phyloP scores from a whole-genome alignment of 2,113 vertebrate species.

The Amblyornis subalaris region DNA sequence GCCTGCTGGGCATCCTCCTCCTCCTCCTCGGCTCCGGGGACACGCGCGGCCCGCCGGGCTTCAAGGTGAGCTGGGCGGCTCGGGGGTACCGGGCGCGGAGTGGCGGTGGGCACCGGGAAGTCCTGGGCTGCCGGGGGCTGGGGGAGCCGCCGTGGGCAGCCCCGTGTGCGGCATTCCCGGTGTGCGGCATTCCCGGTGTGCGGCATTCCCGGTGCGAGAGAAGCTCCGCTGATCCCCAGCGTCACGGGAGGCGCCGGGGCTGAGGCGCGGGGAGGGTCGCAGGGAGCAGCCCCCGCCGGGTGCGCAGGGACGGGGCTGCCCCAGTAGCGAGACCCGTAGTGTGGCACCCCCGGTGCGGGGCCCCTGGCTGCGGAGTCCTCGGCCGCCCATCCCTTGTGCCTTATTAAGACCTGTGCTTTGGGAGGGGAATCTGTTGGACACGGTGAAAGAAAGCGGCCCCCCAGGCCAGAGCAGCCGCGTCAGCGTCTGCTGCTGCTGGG shows the following conservation, averaged over 20 bases:
- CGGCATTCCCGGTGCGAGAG: no score
- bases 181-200: neutral
- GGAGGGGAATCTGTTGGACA: neutral
- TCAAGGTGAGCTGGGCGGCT: conserved; percentile 76
- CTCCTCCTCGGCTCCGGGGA: conserved; percentile 79
- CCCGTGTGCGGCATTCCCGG: neutral
- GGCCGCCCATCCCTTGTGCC: neutral
- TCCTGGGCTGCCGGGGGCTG: neutral
- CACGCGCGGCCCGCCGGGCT: conserved; percentile 69
- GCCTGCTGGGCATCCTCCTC: conserved; percentile 78
- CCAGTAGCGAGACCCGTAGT: no score
- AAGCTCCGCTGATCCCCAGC: neutral
- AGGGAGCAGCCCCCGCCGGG: neutral
- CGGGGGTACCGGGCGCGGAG: neutral
- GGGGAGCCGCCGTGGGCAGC: neutral
- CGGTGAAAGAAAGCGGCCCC: rapidly evolving
- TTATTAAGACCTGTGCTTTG: neutral
- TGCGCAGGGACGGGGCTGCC: neutral
- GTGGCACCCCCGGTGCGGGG: neutral
- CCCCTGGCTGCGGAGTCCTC: neutral
- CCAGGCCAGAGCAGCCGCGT: neutral
- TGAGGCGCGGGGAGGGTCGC: neutral
- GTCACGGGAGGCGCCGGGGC: no score
- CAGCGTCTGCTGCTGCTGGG: neutral
- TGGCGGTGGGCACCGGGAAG: neutral